Percentiles rank a stretch among this genome's conserved stretches.
Evolutionary conservation across 2,888 invertebrate species (phyloP).

Genomic region (Ornithoptera alexandrae): DNA sequence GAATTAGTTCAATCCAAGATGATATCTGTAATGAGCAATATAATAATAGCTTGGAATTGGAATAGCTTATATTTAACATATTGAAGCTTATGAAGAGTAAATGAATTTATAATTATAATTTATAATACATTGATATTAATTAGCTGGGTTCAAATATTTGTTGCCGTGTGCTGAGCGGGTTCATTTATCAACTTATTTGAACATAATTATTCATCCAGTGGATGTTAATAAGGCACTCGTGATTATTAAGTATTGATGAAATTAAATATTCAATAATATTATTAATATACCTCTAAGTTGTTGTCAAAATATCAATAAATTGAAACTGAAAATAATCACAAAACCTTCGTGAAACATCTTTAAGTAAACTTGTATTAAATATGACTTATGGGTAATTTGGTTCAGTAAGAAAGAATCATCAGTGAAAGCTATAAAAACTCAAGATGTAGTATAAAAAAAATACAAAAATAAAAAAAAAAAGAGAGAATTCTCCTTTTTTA

Average conservation of each 20-base stretch:
- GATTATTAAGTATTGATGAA: neutral
- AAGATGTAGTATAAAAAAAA: too few species aligned
- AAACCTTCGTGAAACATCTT: too few species aligned
- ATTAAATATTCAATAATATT: neutral
- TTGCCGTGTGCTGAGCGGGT: neutral
- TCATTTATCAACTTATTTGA: conserved; percentile 22
- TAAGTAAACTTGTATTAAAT: too few species aligned
- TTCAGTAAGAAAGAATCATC: too few species aligned
- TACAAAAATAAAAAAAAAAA: too few species aligned
- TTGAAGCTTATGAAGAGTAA: neutral
- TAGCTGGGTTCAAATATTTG: conserved; percentile 12
- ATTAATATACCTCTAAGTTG: too few species aligned
- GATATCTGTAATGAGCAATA: neutral
- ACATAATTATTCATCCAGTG: conserved; percentile 13
- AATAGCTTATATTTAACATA: neutral
- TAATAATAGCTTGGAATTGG: neutral
- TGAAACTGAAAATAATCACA: too few species aligned
- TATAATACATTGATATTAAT: conserved; percentile 19
- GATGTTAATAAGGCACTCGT: neutral
- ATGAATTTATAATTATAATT: neutral
- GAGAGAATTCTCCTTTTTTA: too few species aligned
- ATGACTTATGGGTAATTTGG: too few species aligned
- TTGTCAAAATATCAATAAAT: too few species aligned
- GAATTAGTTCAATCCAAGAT: too few species aligned
- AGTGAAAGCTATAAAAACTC: too few species aligned